These are phyloP conservation scores for Mormyrus lacerda DNA, from an alignment of 2,113 vertebrate genomes.

Conservation along the genomic window DNA sequence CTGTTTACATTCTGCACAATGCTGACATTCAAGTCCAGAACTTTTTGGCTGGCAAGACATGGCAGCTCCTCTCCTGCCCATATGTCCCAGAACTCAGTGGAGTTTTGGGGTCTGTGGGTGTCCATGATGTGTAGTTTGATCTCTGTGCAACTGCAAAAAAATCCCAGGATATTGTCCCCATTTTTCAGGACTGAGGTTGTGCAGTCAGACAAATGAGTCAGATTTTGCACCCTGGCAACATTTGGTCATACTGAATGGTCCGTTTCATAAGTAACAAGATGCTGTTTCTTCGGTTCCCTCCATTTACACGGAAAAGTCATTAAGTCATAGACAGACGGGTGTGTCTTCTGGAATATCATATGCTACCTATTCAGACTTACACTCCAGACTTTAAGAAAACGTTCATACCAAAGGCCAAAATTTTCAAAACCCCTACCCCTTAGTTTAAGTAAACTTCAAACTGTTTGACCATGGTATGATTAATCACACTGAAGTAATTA, in stretches of 20 bases:
- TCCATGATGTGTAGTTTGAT: neutral
- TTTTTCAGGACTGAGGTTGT: neutral
- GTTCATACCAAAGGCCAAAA: slow-evolving; percentile 5
- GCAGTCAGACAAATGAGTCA: neutral
- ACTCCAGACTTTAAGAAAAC: slow-evolving; percentile 18
- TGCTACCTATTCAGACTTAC: slow-evolving; percentile 25
- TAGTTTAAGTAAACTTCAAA: neutral
- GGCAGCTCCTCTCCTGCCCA: neutral
- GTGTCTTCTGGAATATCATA: slow-evolving; percentile 27
- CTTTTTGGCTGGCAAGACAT: neutral
- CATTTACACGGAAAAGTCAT: slow-evolving; percentile 38
- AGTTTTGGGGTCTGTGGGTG: neutral
- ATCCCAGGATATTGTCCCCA: neutral
- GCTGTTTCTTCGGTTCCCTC: slow-evolving; percentile 30
- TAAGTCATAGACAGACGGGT: slow-evolving; percentile 6
- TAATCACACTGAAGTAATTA: neutral
- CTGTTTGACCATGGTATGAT: neutral
- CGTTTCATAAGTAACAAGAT: slow-evolving; percentile 20
- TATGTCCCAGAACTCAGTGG: neutral
- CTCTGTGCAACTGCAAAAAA: neutral
- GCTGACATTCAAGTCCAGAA: neutral
- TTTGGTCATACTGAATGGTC: slow-evolving; percentile 21
- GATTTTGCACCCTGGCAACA: neutral
- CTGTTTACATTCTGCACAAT: neutral
- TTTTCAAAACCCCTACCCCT: slow-evolving; percentile 16